Evolutionary conservation across 2,113 vertebrate genomes (phyloP).

Genomic region (Dromaius novaehollandiae): DNA sequence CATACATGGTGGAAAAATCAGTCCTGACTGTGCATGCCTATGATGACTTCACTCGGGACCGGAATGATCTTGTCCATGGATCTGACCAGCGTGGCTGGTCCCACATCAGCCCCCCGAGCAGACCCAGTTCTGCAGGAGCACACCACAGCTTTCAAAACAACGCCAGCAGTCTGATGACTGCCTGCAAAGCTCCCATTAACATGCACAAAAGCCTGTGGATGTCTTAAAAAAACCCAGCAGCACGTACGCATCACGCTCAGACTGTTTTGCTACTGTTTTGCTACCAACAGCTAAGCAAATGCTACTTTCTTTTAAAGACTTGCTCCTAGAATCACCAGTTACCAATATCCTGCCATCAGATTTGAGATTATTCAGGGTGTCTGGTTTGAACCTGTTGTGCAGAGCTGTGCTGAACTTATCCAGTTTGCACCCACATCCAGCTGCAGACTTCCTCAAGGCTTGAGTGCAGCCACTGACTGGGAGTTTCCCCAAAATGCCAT

Average conservation of each 20-base stretch:
- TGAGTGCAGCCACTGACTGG: background rate
- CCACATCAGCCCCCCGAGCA: background rate
- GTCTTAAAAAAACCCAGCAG: background rate
- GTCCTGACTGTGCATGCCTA: background rate
- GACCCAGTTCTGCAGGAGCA: background rate
- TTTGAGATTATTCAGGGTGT: background rate
- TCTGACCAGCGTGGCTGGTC: background rate
- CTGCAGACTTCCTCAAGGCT: background rate
- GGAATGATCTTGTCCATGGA: background rate
- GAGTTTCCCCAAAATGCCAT: too few relatives aligned
- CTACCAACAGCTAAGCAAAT: background rate
- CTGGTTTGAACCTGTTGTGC: background rate
- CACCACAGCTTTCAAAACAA: background rate
- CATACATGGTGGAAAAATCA: accelerated
- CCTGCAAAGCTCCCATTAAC: background rate
- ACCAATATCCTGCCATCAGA: background rate
- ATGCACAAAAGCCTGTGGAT: background rate
- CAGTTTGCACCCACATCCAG: background rate
- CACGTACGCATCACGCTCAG: background rate
- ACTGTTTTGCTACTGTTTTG: background rate
- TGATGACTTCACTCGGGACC: background rate
- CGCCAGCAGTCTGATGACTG: too few relatives aligned
- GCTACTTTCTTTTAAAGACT: background rate
- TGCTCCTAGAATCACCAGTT: background rate
- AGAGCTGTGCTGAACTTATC: background rate